phyloP scores from a whole-genome alignment of 1,140 invertebrate species.

The Bombus haemorrhoidalis region DNA sequence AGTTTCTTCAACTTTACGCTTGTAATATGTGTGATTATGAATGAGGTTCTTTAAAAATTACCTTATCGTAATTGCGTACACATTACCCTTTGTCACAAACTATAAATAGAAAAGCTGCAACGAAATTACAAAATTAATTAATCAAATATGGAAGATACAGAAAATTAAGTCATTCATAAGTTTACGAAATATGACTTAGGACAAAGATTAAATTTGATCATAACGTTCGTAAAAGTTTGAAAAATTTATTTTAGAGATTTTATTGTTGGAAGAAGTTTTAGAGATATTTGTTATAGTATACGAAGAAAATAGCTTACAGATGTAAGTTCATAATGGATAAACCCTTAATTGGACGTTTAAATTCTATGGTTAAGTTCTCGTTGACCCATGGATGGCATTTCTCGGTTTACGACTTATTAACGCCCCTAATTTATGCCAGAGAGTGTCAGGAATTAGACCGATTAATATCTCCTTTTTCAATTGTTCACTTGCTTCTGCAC shows the following conservation, averaged over 20 bases:
- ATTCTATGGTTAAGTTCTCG: conserved; percentile 35
- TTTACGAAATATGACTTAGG: background rate
- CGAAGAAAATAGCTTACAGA: background rate
- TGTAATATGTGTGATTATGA: background rate
- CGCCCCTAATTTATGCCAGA: conserved; percentile 19
- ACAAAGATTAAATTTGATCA: too few species aligned
- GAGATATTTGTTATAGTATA: background rate
- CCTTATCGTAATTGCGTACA: too few species aligned
- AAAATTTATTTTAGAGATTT: background rate
- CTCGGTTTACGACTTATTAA: conserved; percentile 26
- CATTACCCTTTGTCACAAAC: background rate
- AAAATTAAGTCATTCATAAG: too few species aligned
- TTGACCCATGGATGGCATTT: conserved; percentile 27
- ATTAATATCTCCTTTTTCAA: conserved; percentile 28
- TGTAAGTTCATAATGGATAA: background rate
- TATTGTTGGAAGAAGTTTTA: background rate
- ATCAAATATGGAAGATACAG: too few species aligned
- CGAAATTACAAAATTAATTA: background rate
- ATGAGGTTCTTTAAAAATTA: background rate
- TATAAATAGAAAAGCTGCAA: background rate
- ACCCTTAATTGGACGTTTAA: conserved; percentile 21
- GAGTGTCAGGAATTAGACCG: conserved; percentile 27
- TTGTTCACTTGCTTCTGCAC: background rate
- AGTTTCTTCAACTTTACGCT: background rate
- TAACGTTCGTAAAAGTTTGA: background rate